Conservation (phyloP, 2,797 vertebrate genomes). For the Xenentodon cancila region DNA sequence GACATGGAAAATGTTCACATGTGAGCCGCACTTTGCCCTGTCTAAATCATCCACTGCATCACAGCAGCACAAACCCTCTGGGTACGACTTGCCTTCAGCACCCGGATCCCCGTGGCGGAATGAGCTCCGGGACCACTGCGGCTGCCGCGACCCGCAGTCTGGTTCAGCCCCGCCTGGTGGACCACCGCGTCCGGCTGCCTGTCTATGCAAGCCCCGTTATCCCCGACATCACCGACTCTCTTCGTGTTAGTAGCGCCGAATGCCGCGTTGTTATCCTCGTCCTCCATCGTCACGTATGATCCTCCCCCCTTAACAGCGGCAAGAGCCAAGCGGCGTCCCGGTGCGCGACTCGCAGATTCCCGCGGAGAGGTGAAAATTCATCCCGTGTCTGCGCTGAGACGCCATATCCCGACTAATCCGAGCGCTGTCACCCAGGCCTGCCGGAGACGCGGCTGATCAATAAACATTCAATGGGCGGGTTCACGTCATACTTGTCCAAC, state of each 20-base stretch:
- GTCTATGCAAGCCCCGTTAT: constrained; percentile 76
- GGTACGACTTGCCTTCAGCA: constrained; percentile 81
- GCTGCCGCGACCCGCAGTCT: constrained; percentile 70
- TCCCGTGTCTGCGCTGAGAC: constrained; percentile 72
- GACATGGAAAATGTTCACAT: constrained; percentile 10
- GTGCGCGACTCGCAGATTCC: constrained; percentile 70
- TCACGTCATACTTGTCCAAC: constrained; percentile 51
- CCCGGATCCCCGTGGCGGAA: constrained; percentile 81
- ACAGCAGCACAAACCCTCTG: constrained; percentile 2
- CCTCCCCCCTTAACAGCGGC: constrained; percentile 32
- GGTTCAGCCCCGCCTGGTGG: constrained; percentile 65
- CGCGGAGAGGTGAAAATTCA: constrained; percentile 67
- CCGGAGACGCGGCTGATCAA: constrained; percentile 62
- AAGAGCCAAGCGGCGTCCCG: constrained; percentile 50
- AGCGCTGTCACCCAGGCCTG: constrained; percentile 71
- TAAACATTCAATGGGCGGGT: constrained; percentile 80
- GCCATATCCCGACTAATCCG: constrained; percentile 79
- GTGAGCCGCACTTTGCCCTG: constrained; percentile 37
- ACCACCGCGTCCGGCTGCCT: constrained; percentile 77
- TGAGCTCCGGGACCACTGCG: constrained; percentile 72
- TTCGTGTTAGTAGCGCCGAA: constrained; percentile 55
- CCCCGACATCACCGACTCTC: constrained; percentile 74
- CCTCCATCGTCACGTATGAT: constrained; percentile 83
- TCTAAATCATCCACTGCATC: constrained; percentile 21
- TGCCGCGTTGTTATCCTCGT: constrained; percentile 68